Percentiles rank a stretch among this genome's conserved stretches.
Conservation (phyloP, 2,113 vertebrate genomes). For the Peromyscus maniculatus region DNA sequence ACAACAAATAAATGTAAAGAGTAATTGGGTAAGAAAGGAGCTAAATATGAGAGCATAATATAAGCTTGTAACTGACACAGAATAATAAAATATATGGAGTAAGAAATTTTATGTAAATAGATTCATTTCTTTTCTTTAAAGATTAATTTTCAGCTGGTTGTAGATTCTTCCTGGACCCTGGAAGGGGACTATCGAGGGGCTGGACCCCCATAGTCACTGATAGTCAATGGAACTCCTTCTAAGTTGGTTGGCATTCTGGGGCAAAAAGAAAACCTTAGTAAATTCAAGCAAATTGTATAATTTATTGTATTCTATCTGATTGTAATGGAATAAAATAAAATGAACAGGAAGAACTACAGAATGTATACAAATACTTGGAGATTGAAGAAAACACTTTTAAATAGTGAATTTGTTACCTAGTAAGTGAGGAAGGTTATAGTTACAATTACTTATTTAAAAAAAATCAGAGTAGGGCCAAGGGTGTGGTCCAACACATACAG, state of each 20-base stretch:
- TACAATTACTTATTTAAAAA: not conserved
- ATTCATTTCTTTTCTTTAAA: too few relatives aligned
- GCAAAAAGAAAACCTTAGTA: not conserved
- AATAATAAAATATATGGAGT: too few relatives aligned
- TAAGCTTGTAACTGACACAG: too few relatives aligned
- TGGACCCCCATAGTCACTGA: too few relatives aligned
- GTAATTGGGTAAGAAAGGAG: too few relatives aligned
- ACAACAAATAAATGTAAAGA: too few relatives aligned
- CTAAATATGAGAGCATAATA: too few relatives aligned
- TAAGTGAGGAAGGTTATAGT: not conserved
- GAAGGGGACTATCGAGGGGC: too few relatives aligned
- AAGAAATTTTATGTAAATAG: too few relatives aligned
- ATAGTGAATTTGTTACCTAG: not conserved
- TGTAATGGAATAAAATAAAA: not conserved
- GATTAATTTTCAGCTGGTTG: too few relatives aligned
- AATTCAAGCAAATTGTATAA: not conserved
- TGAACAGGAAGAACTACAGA: not conserved
- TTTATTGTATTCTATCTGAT: not conserved
- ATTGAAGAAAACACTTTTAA: not conserved
- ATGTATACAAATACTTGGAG: not conserved
- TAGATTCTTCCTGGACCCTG: too few relatives aligned
- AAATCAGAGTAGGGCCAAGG: not conserved
- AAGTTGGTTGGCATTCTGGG: not conserved
- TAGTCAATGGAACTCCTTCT: not conserved
- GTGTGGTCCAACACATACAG: not conserved